Percentiles rank a stretch among this genome's conserved stretches.
Evolutionary conservation across 2,113 vertebrate species (phyloP).

Genomic region (Petroica traversi): DNA sequence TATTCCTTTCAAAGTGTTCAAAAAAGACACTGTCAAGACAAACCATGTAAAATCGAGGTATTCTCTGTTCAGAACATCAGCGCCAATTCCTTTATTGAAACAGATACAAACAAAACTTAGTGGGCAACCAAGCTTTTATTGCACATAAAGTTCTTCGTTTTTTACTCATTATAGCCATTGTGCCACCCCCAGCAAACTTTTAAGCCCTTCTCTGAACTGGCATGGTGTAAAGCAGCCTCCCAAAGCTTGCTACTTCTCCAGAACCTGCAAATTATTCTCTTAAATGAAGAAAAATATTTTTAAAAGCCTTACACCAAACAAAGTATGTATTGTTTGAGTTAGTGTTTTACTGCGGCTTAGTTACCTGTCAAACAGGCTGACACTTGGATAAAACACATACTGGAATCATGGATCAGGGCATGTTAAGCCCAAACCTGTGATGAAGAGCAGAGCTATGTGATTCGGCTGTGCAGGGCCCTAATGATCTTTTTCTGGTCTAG

Average conservation of each 20-base stretch:
- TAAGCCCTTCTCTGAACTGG: background rate
- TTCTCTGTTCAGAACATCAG: background rate
- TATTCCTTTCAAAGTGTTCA: background rate
- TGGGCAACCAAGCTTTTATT: background rate
- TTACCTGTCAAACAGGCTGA: constrained; percentile 54
- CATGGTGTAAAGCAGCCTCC: background rate
- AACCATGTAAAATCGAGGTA: background rate
- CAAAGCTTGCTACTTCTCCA: background rate
- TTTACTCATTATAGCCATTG: background rate
- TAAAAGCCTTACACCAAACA: background rate
- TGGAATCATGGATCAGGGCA: background rate
- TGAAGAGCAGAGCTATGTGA: background rate
- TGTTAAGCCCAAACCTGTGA: background rate
- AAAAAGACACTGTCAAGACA: background rate
- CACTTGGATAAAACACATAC: constrained; percentile 14
- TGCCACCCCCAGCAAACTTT: background rate
- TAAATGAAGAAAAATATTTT: background rate
- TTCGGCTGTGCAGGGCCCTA: background rate
- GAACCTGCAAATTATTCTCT: background rate
- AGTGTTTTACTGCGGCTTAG: background rate
- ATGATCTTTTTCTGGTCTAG: constrained; percentile 7
- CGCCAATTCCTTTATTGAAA: background rate
- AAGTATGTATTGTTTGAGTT: background rate
- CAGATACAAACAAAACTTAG: background rate
- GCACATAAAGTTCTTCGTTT: background rate